Percentiles rank a stretch among this genome's conserved stretches.
These are phyloP conservation scores for Pogonomyrmex barbatus DNA, from an alignment of 1,140 invertebrate genomes.

Conservation along the genomic window DNA sequence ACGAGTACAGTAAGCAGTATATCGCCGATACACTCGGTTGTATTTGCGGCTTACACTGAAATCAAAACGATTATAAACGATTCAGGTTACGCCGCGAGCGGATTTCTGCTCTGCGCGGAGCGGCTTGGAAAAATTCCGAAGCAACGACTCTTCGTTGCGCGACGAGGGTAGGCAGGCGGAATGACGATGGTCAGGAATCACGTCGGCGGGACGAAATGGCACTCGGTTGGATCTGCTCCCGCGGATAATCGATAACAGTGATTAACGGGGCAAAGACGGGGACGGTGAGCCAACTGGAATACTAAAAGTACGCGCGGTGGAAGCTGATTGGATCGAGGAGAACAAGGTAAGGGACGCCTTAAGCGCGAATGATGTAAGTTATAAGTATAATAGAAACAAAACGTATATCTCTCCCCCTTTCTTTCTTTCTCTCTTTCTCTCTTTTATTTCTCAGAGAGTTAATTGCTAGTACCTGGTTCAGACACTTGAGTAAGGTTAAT, in stretches of 20 bases:
- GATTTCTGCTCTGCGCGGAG: slow-evolving; percentile 57
- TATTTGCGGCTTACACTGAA: slow-evolving; percentile 62
- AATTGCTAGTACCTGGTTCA: neutral
- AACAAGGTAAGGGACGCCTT: slow-evolving; percentile 39
- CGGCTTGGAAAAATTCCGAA: slow-evolving; percentile 41
- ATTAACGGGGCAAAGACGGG: slow-evolving; percentile 62
- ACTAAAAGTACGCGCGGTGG: slow-evolving; percentile 46
- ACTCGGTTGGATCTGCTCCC: slow-evolving; percentile 60
- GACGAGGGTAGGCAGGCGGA: neutral
- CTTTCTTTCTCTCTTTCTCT: neutral
- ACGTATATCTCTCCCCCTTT: neutral
- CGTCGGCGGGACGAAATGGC: slow-evolving; percentile 56
- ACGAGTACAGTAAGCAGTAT: slow-evolving; percentile 77
- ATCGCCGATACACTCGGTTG: slow-evolving; percentile 65
- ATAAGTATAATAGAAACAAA: slow-evolving; percentile 10
- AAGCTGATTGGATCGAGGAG: slow-evolving; percentile 52
- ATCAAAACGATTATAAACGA: slow-evolving; percentile 74
- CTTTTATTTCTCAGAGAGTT: slow-evolving; percentile 5
- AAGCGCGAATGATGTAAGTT: slow-evolving; percentile 28
- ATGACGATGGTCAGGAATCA: slow-evolving; percentile 47
- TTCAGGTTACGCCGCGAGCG: slow-evolving; percentile 65
- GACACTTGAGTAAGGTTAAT: neutral
- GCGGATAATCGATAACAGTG: slow-evolving; percentile 64
- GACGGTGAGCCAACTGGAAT: slow-evolving; percentile 56
- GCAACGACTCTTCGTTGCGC: slow-evolving; percentile 35